Base-by-base conservation (phyloP, 2,113 vertebrate genomes). In the Otus sunia region DNA sequence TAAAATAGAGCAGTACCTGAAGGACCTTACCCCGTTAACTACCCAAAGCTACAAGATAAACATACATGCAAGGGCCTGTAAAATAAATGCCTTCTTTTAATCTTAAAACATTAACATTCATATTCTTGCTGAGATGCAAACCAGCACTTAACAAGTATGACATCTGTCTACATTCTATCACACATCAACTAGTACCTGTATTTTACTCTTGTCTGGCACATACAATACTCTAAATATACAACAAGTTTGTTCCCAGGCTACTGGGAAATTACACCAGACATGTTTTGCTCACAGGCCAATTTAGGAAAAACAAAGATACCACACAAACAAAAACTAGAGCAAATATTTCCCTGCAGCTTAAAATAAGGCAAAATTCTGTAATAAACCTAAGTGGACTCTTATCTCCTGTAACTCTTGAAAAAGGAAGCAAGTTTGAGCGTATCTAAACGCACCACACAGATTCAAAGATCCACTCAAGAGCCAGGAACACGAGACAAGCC, bases 271-370 rank as follows among this genome's bases (percentile, higher is more conserved):
- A 77, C 60, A 83, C n/a, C 52, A 81, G 77, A 49, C 62, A 37
- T 74, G 50, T 88, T 58, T 76, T 63, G 76, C 74, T 92, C 66
- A 59, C 73, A 30, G 80, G 60, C 58, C 91, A 80, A 83, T 80
- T 96, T 88, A 92, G 94, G 45, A 71, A 94, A 96, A 94, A 90
- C 47, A 88, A 88, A 92, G 68, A 86, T 26, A 93, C 30, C 50
- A 71, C 79, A 90, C 55, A 66, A 66, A 80, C 62, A 43, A 91
- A 89, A 89, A 39, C 47, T 59, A 60, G 74, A 90, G 55, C 49
- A 91, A 94, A 66, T 72, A 84, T 45, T 75, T 85, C 74, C 71
- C 92, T 50, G 55, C n/a, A 92, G 66, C 71, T 88, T 60, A 59
- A 68, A 82, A 34, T 34, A 75, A 89, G 53, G 72, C 64, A 78